These are phyloP conservation scores for Melanotaenia boesemani DNA, from an alignment of 2,797 vertebrate genomes.

Conservation along the genomic window DNA sequence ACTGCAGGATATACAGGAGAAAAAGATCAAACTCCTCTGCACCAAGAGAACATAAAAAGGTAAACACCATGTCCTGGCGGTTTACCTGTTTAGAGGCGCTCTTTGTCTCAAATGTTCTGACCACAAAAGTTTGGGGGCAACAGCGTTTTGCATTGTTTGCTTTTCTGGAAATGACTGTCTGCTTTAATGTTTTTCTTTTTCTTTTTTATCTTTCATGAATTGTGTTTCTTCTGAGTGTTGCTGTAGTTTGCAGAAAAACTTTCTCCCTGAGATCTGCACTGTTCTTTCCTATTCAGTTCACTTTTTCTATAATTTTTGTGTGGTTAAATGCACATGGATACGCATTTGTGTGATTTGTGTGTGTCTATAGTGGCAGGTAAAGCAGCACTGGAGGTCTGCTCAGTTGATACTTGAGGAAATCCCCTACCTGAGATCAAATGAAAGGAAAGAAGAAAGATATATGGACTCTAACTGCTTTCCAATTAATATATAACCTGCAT, in stretches of 20 bases:
- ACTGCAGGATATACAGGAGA: conserved; percentile 77
- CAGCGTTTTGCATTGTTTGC: conserved; percentile 64
- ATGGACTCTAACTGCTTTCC: conserved; percentile 74
- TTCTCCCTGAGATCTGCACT: conserved; percentile 27
- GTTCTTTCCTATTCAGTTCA: conserved; percentile 30
- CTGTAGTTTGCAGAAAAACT: conserved; percentile 70
- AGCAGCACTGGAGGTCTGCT: conserved; percentile 77
- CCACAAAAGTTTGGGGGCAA: conserved; percentile 74
- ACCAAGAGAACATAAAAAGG: conserved; percentile 71
- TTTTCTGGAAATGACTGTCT: conserved; percentile 72
- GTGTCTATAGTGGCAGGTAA: conserved; percentile 21
- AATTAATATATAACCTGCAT: conserved; percentile 83
- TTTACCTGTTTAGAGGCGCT: conserved; percentile 76
- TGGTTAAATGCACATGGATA: conserved; percentile 3
- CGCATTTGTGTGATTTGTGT: conserved; percentile 13
- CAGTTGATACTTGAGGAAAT: conserved; percentile 89
- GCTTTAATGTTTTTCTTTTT: conserved; percentile 60
- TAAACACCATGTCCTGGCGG: conserved; percentile 75
- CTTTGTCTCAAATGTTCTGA: conserved; percentile 73
- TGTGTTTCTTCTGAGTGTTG: conserved; percentile 53
- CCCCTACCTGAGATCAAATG: conserved; percentile 84
- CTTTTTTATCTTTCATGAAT: conserved; percentile 14
- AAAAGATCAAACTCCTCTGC: conserved; percentile 80
- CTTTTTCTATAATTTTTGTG: conserved; percentile 24
- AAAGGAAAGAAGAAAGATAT: conserved; percentile 65